These are phyloP conservation scores for Apodemia zela DNA, from an alignment of 2,888 invertebrate genomes.

Conservation along the genomic window DNA sequence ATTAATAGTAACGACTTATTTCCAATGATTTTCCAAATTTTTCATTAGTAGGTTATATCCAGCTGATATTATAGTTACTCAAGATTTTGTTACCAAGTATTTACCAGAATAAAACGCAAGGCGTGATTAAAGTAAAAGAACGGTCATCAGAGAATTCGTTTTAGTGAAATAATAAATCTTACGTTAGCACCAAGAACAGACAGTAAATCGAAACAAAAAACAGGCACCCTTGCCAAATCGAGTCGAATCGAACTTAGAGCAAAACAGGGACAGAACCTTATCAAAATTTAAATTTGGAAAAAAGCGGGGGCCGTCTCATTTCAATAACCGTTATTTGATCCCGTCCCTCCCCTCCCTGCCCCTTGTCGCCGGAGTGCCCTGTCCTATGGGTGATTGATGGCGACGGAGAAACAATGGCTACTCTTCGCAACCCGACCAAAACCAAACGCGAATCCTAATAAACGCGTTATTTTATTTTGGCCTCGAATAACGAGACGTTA, in stretches of 20 bases:
- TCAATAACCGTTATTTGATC: constrained; percentile 78
- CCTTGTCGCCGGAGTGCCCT: constrained; percentile 38
- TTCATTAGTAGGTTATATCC: not conserved
- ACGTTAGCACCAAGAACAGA: constrained; percentile 51
- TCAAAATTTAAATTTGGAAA: constrained; percentile 80
- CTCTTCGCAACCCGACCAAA: constrained; percentile 57
- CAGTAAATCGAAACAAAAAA: constrained; percentile 63
- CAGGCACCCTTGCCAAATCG: constrained; percentile 60
- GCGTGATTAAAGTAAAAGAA: constrained; percentile 28
- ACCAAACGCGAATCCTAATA: constrained; percentile 71
- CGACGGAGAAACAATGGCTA: constrained; percentile 74
- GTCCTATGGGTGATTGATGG: constrained; percentile 72
- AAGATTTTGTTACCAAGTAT: not conserved
- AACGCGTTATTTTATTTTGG: constrained; percentile 77
- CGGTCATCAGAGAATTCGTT: constrained; percentile 27
- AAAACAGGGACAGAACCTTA: constrained; percentile 77
- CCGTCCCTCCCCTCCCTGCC: constrained; percentile 40
- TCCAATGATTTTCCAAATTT: not conserved
- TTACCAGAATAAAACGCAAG: constrained; percentile 18
- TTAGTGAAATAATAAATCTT: constrained; percentile 40
- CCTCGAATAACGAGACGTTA: constrained; percentile 66
- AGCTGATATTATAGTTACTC: not conserved
- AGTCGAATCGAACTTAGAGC: constrained; percentile 59
- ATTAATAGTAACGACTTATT: no score
- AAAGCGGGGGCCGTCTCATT: constrained; percentile 76